Evolutionary conservation across 2,888 invertebrate genomes (phyloP), one percentile per base, ranked within the genome.

Genomic region (Drosophila infuscata): DNA sequence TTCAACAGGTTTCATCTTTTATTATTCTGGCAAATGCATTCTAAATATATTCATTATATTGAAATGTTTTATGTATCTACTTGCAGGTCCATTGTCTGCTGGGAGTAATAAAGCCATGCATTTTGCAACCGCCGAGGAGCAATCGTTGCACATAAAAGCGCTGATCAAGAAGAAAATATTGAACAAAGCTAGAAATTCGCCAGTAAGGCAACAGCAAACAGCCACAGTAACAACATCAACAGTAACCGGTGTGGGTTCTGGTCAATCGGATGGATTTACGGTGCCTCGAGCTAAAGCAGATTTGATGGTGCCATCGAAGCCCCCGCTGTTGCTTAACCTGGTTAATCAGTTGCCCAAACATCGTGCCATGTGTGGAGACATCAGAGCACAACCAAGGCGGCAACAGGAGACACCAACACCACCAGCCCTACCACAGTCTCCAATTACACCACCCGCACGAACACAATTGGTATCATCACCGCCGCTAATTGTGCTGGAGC

Each of bases 401-500:
- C 57, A 54, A 5, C 46, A 53, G 11, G 32, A n/a, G 48, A 2
- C 56, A 25, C 12, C 48, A 41, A 5, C 38, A 30, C 6, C 35
- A 48, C 6, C 46, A 33, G 4, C 17, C 3, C 2, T 36, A 6
- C 8, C 60, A n/a, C 30, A 32, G 32, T 17, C 29, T 20, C 4
- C 48, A 30, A 12, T n/a, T 3, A 36, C 63, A 35, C 12, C 43
- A 46, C 4, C 46, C 25, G 7, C 61, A 43, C 32, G 33, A 25
- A 15, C 59, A 15, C n/a, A 25, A 9, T 2, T 30, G 41, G 8
- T 41, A 29, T 49, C 46, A 46, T 33, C 48, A 29, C 57, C 74
- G 11, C 83, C 76, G 9, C 70, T 92, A 2, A 88, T 91, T 79
- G 92, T 93, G 32, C 74, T 93, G 59, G 93, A 93, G 46, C 91